phyloP scores from a whole-genome alignment of 2,113 vertebrate genomes.

The Glaucomys volans region DNA sequence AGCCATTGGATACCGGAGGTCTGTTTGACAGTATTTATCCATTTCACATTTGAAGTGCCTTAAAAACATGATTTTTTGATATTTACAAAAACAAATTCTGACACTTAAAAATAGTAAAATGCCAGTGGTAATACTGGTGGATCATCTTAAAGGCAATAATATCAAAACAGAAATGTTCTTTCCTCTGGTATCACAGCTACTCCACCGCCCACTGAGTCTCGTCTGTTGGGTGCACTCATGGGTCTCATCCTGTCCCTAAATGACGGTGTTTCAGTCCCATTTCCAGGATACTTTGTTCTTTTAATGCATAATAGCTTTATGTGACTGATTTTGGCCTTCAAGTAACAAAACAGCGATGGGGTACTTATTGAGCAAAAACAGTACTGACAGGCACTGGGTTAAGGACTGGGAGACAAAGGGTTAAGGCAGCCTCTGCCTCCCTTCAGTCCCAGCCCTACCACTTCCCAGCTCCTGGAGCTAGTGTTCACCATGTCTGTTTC shows the following conservation, averaged over 20 bases:
- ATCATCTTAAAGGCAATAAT: background rate
- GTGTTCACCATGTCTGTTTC: background rate
- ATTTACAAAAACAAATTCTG: constrained; percentile 39
- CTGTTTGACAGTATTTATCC: background rate
- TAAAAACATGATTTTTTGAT: background rate
- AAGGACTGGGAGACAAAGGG: background rate
- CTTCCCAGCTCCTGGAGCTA: background rate
- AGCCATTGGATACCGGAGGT: background rate
- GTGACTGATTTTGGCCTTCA: background rate
- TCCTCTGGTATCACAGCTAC: background rate
- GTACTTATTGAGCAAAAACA: background rate
- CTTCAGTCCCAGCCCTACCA: background rate
- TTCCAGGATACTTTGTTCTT: background rate
- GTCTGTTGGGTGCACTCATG: background rate
- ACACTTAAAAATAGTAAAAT: constrained; percentile 33
- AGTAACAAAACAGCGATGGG: background rate
- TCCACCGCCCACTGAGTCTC: too few relatives aligned
- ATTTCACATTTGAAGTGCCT: constrained; percentile 33
- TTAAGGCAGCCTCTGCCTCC: fast-evolving
- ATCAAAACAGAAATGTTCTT: background rate
- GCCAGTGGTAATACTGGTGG: background rate
- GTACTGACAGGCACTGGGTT: background rate
- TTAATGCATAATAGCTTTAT: background rate
- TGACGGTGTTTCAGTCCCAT: background rate
- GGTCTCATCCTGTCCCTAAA: background rate